Evolutionary conservation across 2,888 invertebrate genomes (phyloP), one percentile per base, ranked within the genome.

Genomic region (Cheilosia scutellata): DNA sequence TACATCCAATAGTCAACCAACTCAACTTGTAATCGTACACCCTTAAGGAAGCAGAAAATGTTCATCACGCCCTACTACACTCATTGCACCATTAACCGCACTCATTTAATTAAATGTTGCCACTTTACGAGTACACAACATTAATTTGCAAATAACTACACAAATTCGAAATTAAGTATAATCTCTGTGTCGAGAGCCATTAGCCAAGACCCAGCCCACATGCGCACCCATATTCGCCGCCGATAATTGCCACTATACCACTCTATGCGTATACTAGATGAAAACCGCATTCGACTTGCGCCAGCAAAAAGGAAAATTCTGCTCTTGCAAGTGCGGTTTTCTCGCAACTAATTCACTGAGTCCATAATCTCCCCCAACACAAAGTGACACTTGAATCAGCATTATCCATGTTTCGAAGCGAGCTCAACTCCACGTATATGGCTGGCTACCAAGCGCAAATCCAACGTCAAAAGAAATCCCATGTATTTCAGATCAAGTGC

Each of bases 401-500:
- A 79, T 68, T 78, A 74, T 57, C 66, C 72, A 66, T 68, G 77
- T 83, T 72, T 25, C 6, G 29, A 44, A 68, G 55, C 42, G 33
- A 42, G 68, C 47, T 66, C 47, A 74, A 65, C 57, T 75, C 55
- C 68, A 75, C 55, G 37, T 74, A 70, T 63, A 70, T 63, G 70
- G 57, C 20, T 47, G 9, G 31, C 44, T 33, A 62, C 27, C 53
- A 55, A 74, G 60, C 80, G 55, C 63, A 71, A 49, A 63, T 63
- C 40, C 25, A 78, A 78, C 63, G 47, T 65, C 65, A 65, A 60
- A 37, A 72, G 66, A 51, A 37, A 75, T 71, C 75, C 42, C 51
- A 74, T 75, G 58, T 79, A 79, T 76, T 76, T 79, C 80, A 86
- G 86, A 80, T 86, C 86, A 86, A 86, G 80, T 80, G 86, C 80